Base-by-base conservation (phyloP, 2,888 invertebrate species). In the Melanophora roralis region DNA sequence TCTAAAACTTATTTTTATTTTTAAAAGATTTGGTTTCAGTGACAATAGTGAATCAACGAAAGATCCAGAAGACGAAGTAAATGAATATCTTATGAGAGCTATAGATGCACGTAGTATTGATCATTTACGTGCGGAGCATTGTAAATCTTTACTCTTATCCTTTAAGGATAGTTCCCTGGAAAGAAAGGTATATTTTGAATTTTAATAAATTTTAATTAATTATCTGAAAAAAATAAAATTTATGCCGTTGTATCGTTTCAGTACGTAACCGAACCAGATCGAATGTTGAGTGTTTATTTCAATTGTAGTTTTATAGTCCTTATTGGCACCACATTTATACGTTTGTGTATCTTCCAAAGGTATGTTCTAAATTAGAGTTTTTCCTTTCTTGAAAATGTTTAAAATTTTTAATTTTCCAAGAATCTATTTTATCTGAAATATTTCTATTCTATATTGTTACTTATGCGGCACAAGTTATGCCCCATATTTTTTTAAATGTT, bases 91-190 rank as follows among this genome's bases (percentile, higher is more conserved):
- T 83, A 96, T 97, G 93, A 94, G 96, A 83, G 98, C 98, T 12
- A 98, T 98, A 82, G 98, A 98, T 89, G 98, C 98, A 1, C 92
- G 98, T 67, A 97, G 97, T 88, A 96, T 97, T 73, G 97, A 98
- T 91, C 93, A 95, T 64, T 92, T 98, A 67, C 92, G 97, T 68
- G 92, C 95, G 0, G 96, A 98, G 87, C 97, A 98, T 89, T 98
- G 98, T 89, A 93, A 94, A 68, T 94, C 95, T 0, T 92, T 97
- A 88, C 92, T 96, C 27, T 93, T 98, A 75, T 95, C 95, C 80
- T 98, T 98, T 91, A 93, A 95, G 81, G 94, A 97, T 85, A 89
- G 91, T 1, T 92, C 93, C 36, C 92, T 97, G 82, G 98, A 98
- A 90, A 91, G 92, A 80, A 97, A 97, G 93, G 95, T 95, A 87